phyloP scores from a whole-genome alignment of 2,113 vertebrate genomes.

The Scomber colias region DNA sequence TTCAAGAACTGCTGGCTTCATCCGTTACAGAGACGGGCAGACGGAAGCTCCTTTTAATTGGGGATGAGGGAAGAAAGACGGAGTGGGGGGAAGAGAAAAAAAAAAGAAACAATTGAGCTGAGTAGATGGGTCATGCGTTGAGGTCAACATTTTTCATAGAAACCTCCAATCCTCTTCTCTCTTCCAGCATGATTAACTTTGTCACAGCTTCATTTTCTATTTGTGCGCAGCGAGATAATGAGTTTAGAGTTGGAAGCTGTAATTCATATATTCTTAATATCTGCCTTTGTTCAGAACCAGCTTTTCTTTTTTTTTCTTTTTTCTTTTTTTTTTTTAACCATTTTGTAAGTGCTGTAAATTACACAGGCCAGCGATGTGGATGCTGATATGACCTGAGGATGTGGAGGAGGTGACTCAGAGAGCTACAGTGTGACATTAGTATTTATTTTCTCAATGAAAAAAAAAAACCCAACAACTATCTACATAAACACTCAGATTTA shows the following conservation, averaged over 20 bases:
- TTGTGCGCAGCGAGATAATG: conserved; percentile 72
- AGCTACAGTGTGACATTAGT: neutral
- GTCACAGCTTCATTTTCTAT: conserved; percentile 74
- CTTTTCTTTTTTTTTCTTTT: neutral
- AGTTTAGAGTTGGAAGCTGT: conserved; percentile 62
- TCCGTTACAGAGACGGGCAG: conserved; percentile 62
- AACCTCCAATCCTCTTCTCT: conserved; percentile 49
- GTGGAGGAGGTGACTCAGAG: conserved; percentile 18
- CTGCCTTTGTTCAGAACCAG: conserved; percentile 35
- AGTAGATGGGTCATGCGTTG: conserved; percentile 72
- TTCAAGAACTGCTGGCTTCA: conserved; percentile 75
- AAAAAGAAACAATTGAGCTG: conserved; percentile 60
- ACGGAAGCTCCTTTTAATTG: conserved; percentile 76
- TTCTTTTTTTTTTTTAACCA: neutral
- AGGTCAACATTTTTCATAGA: conserved; percentile 76
- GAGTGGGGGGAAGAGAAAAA: neutral
- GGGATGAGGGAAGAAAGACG: conserved; percentile 52
- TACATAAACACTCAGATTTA: conserved; percentile 9
- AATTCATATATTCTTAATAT: conserved; percentile 60
- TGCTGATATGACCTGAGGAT: conserved; percentile 39
- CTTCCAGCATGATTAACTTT: conserved; percentile 66
- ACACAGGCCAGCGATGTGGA: conserved; percentile 10
- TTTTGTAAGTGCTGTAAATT: conserved; percentile 25
- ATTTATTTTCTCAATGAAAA: neutral
- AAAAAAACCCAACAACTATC: neutral